Conservation (phyloP, 2,797 vertebrate genomes). For the Cichlasoma orientale region DNA sequence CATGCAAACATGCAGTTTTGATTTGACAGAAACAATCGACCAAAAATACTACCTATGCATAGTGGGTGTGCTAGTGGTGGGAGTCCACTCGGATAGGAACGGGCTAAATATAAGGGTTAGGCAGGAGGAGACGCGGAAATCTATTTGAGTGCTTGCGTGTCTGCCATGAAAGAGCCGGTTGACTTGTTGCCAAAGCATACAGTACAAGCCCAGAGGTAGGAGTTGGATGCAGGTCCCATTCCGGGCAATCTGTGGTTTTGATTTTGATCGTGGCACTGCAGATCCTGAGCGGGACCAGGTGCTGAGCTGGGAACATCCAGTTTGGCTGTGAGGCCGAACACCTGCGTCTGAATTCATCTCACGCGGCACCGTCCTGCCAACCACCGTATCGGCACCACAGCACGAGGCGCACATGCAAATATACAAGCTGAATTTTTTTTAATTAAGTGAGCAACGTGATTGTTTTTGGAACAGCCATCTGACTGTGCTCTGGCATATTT, state of each 20-base stretch:
- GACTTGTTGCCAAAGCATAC: conserved; percentile 68
- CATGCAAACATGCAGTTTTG: not conserved
- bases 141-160: conserved; percentile 31
- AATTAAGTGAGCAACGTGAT: conserved; percentile 4
- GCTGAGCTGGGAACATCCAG: conserved; percentile 54
- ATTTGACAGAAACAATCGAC: not conserved
- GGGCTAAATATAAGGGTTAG: not conserved
- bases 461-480: not conserved
- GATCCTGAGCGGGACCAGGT: conserved; percentile 55
- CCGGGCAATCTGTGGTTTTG: conserved; percentile 27
- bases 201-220: conserved; percentile 28
- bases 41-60: not conserved
- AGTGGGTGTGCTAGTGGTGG: not conserved
- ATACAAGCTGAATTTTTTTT: not conserved
- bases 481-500: not conserved
- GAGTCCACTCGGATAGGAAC: not conserved
- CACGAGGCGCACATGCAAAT: conserved; percentile 10
- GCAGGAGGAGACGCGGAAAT: conserved; percentile 6
- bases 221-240: conserved; percentile 19
- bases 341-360: conserved; percentile 49
- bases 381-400: conserved; percentile 14
- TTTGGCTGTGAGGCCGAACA: conserved; percentile 53
- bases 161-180: conserved; percentile 31
- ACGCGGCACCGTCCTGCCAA: conserved; percentile 18
- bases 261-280: conserved; percentile 63